Evolutionary conservation across 1,140 invertebrate species (phyloP).

Genomic region (Orussus abietinus): DNA sequence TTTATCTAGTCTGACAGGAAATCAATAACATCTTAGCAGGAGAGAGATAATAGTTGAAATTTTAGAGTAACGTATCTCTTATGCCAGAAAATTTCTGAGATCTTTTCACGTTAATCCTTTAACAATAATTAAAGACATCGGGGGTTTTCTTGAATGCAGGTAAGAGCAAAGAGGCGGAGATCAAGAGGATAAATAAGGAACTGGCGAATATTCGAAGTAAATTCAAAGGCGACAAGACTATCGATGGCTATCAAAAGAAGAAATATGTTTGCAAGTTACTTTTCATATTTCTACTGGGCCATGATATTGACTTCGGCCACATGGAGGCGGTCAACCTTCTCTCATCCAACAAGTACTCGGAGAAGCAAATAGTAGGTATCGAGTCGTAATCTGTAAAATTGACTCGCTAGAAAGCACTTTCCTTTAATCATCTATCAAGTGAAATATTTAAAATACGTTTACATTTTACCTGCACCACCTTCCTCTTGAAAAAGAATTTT

Average conservation of each 20-base stretch:
- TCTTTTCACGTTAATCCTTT: too few species aligned
- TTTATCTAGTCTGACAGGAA: too few species aligned
- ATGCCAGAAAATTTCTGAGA: too few species aligned
- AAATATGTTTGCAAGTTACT: conserved; percentile 99
- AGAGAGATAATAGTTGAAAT: too few species aligned
- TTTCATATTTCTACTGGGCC: conserved; percentile 98
- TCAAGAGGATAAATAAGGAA: conserved; percentile 99
- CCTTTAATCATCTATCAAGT: too few species aligned
- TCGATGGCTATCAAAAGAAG: conserved; percentile 99
- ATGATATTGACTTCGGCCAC: conserved; percentile 99
- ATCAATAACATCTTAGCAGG: background rate
- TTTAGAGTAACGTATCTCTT: too few species aligned
- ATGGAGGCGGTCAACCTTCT: conserved; percentile 99
- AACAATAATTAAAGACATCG: too few species aligned
- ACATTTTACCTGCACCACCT: too few species aligned
- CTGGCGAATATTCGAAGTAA: conserved; percentile 99
- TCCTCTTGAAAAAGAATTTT: too few species aligned
- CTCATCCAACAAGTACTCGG: conserved; percentile 99
- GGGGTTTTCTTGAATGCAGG: too few species aligned
- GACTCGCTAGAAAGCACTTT: too few species aligned
- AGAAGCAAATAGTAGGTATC: conserved; percentile 97
- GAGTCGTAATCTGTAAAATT: background rate
- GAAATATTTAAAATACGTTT: too few species aligned
- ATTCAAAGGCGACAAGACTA: conserved; percentile 99
- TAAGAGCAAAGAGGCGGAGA: conserved; percentile 99